Base-by-base conservation (phyloP, 1,140 invertebrate species). In the Aphidius gifuensis region DNA sequence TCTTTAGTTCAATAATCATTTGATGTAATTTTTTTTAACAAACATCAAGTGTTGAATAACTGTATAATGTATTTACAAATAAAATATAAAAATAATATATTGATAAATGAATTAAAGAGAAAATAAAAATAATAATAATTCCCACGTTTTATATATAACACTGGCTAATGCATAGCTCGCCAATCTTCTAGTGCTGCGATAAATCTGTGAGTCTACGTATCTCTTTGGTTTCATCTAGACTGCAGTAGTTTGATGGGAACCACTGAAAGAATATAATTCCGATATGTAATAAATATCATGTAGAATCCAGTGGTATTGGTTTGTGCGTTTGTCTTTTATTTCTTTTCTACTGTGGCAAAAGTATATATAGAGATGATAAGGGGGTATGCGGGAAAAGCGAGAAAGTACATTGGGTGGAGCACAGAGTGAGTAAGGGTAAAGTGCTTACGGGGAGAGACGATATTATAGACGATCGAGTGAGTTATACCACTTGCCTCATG, bases 401-500 rank as follows among this genome's bases (percentile, higher is more conserved):
- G 7, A 58, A 54, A 21, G 48, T 45, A 16, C 16, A 0, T 16
- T 16, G 16, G 32, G 55, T 43, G 56, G 53, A 53, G 58, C 39
- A 42, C 53, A 54, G 44, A 58, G 62, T 23, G 56, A n/a, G 9
- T 9, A 56, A 53, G 55, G 8, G 56, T 42, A 53, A 61, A 44
- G 38, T 62, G 40, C 61, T 61, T 44, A 61, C 50, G 66, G 67
- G 70, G 61, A 43, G 44, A 68, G 69, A 69, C 69, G 70, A 75
- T 77, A 77, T 78, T 79, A 80, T 74, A 75, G 75, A 70, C 72
- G 76, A 77, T 69, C 74, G 76, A 80, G 78, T 79, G 77, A 80
- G 78, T 80, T 80, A 79, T 79, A 80, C 74, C 76, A 66, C 63
- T 76, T 72, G 77, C 71, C 77, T 76, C 78, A 78, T 79, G 75